phyloP scores from a whole-genome alignment of 2,888 invertebrate genomes.

The Elegia similella region DNA sequence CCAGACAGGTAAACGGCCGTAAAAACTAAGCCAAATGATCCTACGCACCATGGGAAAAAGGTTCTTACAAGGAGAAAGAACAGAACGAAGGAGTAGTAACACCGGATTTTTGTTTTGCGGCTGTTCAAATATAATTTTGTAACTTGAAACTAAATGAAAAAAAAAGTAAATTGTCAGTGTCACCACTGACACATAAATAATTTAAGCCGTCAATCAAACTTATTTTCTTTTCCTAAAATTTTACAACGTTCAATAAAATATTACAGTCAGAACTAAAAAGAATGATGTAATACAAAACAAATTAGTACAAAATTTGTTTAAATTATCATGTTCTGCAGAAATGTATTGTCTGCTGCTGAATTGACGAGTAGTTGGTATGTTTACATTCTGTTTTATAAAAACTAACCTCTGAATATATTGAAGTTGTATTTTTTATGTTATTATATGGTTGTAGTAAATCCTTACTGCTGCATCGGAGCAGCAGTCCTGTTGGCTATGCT shows the following conservation, averaged over 20 bases:
- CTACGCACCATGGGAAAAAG: no score
- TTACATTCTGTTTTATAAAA: conserved; percentile 6
- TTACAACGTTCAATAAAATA: conserved; percentile 14
- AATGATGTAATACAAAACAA: conserved; percentile 40
- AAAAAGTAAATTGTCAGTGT: neutral
- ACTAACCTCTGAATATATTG: conserved; percentile 14
- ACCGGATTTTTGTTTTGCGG: no score
- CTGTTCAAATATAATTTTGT: no score
- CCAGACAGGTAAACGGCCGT: no score
- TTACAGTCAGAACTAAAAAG: neutral
- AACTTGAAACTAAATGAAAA: no score
- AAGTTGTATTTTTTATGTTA: conserved; percentile 22
- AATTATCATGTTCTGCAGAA: conserved; percentile 67
- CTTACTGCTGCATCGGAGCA: conserved; percentile 39
- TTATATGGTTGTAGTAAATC: conserved; percentile 40
- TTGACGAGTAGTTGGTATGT: conserved; percentile 61
- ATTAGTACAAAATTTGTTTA: conserved; percentile 22
- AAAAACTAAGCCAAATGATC: no score
- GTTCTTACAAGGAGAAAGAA: no score
- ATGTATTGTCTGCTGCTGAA: conserved; percentile 63
- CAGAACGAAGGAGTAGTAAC: no score
- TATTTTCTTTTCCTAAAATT: conserved; percentile 8
- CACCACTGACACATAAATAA: neutral
- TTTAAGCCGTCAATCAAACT: neutral
- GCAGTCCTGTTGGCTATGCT: conserved; percentile 34